phyloP scores from a whole-genome alignment of 2,113 vertebrate genomes.

The Tetrao urogallus region DNA sequence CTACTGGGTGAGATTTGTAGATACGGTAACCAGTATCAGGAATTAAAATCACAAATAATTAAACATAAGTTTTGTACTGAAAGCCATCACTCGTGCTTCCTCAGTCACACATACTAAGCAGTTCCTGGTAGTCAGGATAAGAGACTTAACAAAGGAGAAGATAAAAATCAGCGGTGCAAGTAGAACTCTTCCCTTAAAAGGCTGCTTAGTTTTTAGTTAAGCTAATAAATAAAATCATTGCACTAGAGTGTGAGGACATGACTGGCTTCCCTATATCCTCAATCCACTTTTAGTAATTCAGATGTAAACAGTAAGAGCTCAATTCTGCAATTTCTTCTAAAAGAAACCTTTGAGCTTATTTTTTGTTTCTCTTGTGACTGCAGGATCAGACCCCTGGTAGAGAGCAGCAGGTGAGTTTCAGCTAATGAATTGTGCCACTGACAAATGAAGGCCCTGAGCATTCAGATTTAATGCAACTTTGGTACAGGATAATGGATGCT shows the following conservation, averaged over 20 bases:
- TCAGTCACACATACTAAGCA: not conserved
- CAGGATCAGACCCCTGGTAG: not conserved
- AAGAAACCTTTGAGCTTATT: not conserved
- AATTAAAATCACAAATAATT: constrained; percentile 15
- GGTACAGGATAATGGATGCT: constrained; percentile 9
- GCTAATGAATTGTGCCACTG: not conserved
- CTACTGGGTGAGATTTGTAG: not conserved
- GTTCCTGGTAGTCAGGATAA: constrained; percentile 3
- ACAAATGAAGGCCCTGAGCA: constrained; percentile 45
- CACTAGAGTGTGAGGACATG: constrained; percentile 33
- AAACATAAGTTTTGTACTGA: not conserved
- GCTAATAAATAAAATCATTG: constrained; percentile 70
- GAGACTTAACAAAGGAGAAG: not conserved
- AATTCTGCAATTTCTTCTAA: not conserved
- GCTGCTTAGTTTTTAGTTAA: constrained; percentile 41
- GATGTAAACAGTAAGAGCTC: constrained; percentile 32
- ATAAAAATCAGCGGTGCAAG: constrained; percentile 20
- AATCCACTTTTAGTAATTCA: not conserved
- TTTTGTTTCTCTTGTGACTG: not conserved
- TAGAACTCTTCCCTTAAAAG: not conserved
- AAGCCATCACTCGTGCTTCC: constrained; percentile 21
- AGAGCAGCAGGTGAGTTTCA: constrained; percentile 28
- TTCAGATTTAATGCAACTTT: constrained; percentile 35
- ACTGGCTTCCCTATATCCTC: not conserved
- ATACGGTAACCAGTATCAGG: not conserved